Percentiles rank a stretch among this genome's conserved stretches.
Conservation (phyloP, 35 echinoderm and acorn worm species). For the Ophiothrix spiculata region DNA sequence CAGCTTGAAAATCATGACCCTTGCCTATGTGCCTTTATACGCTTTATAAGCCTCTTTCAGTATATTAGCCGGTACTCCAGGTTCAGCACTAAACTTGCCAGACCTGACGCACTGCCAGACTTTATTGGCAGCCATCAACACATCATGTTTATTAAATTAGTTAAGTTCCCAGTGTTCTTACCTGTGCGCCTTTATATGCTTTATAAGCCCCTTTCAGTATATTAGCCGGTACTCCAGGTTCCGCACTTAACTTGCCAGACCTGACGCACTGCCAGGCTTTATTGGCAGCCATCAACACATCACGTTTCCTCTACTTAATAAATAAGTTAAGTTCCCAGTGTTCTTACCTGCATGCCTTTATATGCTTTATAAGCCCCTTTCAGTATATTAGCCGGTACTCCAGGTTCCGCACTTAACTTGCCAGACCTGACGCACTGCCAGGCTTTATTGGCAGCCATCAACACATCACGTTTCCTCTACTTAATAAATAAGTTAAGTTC, state of each 20-base stretch:
- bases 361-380: conserved; percentile 17
- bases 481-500: neutral
- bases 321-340: too few species aligned
- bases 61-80: conserved; percentile 18
- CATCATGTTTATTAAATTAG: conserved; percentile 17
- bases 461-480: conserved; percentile 8
- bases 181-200: too few species aligned
- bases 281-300: conserved; percentile 26
- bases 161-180: too few species aligned
- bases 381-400: conserved; percentile 27
- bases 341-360: too few species aligned
- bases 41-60: conserved; percentile 26
- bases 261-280: conserved; percentile 32
- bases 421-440: conserved; percentile 32
- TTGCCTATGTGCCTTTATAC: too few species aligned
- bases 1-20: too few species aligned
- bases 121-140: conserved; percentile 25
- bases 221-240: conserved; percentile 24
- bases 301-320: conserved; percentile 20
- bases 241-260: conserved; percentile 10
- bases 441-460: conserved; percentile 23
- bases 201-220: conserved; percentile 26
- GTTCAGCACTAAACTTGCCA: conserved; percentile 15
- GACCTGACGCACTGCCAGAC: conserved; percentile 34
- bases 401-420: conserved; percentile 19